phyloP scores from a whole-genome alignment of 2,888 invertebrate species.

The Stramonita haemastoma region DNA sequence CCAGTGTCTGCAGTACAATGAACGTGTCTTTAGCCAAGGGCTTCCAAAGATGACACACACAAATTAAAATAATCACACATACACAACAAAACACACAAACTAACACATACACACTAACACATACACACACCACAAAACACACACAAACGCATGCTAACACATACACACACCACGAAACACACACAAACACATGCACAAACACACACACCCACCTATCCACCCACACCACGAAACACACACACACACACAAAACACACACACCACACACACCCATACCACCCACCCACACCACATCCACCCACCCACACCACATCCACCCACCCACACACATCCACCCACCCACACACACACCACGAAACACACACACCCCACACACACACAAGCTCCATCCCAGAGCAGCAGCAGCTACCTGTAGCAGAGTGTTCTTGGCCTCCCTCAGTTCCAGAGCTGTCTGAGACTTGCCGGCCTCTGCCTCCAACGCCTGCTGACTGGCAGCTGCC shows the following conservation, averaged over 20 bases:
- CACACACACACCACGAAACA: background rate
- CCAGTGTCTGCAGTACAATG: no score
- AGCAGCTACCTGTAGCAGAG: conserved; percentile 40
- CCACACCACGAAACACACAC: no score
- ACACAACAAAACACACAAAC: no score
- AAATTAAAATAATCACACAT: no score
- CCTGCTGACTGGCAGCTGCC: conserved; percentile 43
- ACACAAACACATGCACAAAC: background rate
- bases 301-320: background rate
- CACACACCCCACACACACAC: background rate
- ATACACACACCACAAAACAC: background rate
- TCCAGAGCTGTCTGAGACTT: conserved; percentile 48
- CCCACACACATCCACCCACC: background rate
- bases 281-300: background rate
- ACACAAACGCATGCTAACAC: background rate
- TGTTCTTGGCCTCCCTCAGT: conserved; percentile 37
- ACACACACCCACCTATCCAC: background rate
- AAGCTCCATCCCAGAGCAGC: background rate
- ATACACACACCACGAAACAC: background rate
- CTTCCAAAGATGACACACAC: no score
- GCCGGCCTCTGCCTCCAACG: conserved; percentile 44
- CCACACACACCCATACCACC: background rate
- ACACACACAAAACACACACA: background rate
- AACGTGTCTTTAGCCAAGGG: no score
- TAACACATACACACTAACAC: background rate